phyloP scores from a whole-genome alignment of 2,113 vertebrate genomes.

The Hippocampus guttulatus region DNA sequence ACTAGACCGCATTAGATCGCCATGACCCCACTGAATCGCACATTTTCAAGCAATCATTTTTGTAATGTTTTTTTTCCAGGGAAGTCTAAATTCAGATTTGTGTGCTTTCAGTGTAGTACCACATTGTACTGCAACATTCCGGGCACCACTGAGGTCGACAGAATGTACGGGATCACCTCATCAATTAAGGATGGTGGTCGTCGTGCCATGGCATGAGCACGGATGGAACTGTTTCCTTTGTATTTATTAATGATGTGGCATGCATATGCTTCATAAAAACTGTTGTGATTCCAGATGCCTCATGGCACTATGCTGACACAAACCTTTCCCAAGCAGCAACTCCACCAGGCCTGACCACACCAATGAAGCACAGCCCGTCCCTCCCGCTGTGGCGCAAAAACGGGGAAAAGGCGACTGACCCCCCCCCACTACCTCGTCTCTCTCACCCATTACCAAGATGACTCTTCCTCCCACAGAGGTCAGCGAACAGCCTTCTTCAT shows the following conservation, averaged over 20 bases:
- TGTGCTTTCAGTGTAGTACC: neutral
- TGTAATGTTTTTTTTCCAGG: too few species aligned
- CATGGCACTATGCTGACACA: conserved; percentile 10
- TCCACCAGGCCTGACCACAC: conserved; percentile 36
- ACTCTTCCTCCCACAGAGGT: conserved; percentile 62
- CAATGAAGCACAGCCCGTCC: conserved; percentile 34
- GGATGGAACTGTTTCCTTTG: too few species aligned
- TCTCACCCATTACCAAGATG: conserved; percentile 26
- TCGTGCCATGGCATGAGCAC: too few species aligned
- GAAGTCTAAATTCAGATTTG: neutral
- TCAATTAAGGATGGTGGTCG: too few species aligned
- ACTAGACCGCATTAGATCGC: too few species aligned
- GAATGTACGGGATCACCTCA: neutral
- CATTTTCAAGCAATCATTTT: too few species aligned
- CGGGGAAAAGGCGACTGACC: conserved; percentile 7
- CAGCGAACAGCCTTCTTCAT: conserved; percentile 51
- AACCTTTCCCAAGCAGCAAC: conserved; percentile 44
- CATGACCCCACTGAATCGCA: too few species aligned
- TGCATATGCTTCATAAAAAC: too few species aligned
- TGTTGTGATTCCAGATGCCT: conserved; percentile 37
- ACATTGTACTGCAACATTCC: neutral
- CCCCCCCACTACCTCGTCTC: neutral
- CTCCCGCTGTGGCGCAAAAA: conserved; percentile 46
- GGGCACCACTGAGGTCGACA: neutral
- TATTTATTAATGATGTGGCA: too few species aligned